Evolutionary conservation across 2,113 vertebrate species (phyloP).

Genomic region (Notothenia rossii): DNA sequence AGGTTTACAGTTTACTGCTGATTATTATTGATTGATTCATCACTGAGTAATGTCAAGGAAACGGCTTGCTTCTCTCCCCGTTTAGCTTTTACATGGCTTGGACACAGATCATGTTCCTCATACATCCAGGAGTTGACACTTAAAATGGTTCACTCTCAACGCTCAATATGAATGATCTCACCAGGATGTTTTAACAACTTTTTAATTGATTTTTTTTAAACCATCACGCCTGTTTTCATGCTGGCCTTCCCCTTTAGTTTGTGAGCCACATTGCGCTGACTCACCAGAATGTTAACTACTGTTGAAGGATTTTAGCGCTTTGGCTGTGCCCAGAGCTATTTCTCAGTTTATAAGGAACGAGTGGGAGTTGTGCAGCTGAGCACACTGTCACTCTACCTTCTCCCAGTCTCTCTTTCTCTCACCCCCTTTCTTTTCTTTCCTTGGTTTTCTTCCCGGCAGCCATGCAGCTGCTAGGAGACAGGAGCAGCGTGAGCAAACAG

Average conservation of each 20-base stretch:
- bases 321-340: conserved; percentile 66
- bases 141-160: neutral
- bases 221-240: neutral
- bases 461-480: conserved; percentile 81
- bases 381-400: conserved; percentile 70
- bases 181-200: neutral
- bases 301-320: conserved; percentile 50
- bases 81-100: neutral
- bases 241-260: conserved; percentile 25
- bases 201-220: neutral
- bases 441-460: conserved; percentile 44
- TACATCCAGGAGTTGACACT: neutral
- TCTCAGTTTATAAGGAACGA: conserved; percentile 75
- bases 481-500: conserved; percentile 73
- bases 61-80: neutral
- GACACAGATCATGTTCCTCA: neutral
- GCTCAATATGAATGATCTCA: neutral
- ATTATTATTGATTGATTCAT: neutral
- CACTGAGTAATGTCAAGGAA: neutral
- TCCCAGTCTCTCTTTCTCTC: conserved; percentile 40
- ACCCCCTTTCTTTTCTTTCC: conserved; percentile 30
- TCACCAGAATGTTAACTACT: conserved; percentile 72
- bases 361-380: conserved; percentile 78
- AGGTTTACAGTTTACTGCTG: neutral
- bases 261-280: conserved; percentile 43